Base-by-base conservation (phyloP, 1,140 invertebrate species). In the Littorina saxatilis region DNA sequence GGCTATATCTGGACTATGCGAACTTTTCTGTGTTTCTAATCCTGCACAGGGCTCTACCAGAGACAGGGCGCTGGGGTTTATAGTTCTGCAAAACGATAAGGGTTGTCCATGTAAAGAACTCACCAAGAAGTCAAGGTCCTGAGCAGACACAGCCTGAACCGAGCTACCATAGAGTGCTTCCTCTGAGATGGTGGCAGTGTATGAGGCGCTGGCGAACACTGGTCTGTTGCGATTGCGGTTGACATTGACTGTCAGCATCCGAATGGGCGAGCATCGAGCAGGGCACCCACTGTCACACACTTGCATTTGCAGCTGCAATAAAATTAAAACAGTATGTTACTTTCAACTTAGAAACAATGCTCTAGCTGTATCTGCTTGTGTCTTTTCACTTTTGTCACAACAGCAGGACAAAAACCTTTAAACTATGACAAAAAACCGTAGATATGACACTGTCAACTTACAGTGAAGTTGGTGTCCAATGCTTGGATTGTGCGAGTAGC, bases 191-290 rank as follows among this genome's bases (percentile, higher is more conserved):
- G 47, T 68, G 17, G 17, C 29, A 5, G 35, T n/a, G 47, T 83
- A 83, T 17, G 96, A 95, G 96, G 91, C 29, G 20, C 40, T 37
- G 20, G 55, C 23, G 77, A 88, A 86, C 0, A 72, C 50, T n/a
- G 89, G 90, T n/a, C 50, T n/a, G 58, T 87, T 81, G 32, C 85
- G 79, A 76, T 90, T 91, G 29, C 87, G 83, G 35, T 87, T 82
- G 0, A 91, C 85, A 75, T 80, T 84, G 2, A 91, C 87, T n/a
- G n/a, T 66, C 55, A 87, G 61, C 7, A 83, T 77, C 11, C 74
- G 77, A 0, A 75, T 87, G 17, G 84, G n/a, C 82, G 15, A 82
- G 79, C 75, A 78, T n/a, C 84, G 80, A 0, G 84, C 39, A n/a
- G 86, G 87, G 43, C 75, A 83, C 32, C 86, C 86, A 20, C 70